These are phyloP conservation scores for Helicoverpa armigera DNA, from an alignment of 1,140 invertebrate genomes.

Conservation along the genomic window DNA sequence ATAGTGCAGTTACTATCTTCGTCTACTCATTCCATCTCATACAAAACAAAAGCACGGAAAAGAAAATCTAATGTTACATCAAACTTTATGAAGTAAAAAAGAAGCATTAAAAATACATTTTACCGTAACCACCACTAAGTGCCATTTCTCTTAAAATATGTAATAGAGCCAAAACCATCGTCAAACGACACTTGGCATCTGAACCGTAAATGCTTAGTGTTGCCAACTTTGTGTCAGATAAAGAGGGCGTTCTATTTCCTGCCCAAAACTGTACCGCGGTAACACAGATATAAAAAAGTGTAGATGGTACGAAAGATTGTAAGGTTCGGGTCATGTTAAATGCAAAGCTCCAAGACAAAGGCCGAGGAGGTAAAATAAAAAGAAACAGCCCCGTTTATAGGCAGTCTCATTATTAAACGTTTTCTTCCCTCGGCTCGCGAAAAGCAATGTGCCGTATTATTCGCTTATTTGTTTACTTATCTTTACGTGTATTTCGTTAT, in stretches of 20 bases:
- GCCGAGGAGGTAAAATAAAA: constrained; percentile 68
- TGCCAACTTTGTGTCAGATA: constrained; percentile 51
- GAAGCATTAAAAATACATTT: background rate
- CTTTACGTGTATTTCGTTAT: constrained; percentile 55
- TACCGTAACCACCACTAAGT: background rate
- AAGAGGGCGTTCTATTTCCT: constrained; percentile 41
- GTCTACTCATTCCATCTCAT: no score
- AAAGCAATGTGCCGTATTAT: constrained; percentile 61
- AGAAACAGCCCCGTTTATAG: constrained; percentile 69
- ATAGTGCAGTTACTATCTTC: no score
- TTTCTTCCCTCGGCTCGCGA: constrained; percentile 64
- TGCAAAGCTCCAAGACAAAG: constrained; percentile 61
- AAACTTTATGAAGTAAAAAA: background rate
- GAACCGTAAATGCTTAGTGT: constrained; percentile 31
- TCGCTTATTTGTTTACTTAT: constrained; percentile 67
- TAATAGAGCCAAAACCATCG: constrained; percentile 40
- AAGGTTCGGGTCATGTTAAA: constrained; percentile 44
- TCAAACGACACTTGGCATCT: constrained; percentile 31
- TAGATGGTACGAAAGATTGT: constrained; percentile 3
- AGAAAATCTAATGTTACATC: background rate
- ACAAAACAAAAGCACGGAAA: background rate
- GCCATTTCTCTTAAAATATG: constrained; percentile 8
- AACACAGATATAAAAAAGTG: constrained; percentile 25
- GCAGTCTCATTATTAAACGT: constrained; percentile 74
- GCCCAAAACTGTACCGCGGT: constrained; percentile 19